These are phyloP conservation scores for Penaeus indicus DNA, from an alignment of 1,140 invertebrate genomes.

Conservation along the genomic window DNA sequence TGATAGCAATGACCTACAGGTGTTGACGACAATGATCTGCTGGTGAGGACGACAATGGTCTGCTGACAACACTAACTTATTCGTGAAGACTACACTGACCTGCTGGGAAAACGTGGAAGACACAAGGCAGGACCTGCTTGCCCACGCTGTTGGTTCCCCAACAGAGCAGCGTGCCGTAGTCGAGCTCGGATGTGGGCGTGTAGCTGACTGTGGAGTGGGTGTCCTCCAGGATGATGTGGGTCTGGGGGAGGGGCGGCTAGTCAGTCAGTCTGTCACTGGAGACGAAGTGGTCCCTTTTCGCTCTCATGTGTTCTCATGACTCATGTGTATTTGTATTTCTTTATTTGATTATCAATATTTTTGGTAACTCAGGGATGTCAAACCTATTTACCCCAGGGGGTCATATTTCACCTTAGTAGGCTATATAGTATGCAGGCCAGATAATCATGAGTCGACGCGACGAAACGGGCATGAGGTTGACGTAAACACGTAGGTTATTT, in stretches of 20 bases:
- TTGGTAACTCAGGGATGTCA: no score
- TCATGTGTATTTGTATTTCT: neutral
- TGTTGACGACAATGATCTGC: no score
- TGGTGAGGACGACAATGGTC: no score
- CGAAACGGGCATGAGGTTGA: no score
- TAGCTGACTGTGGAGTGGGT: conserved; percentile 83
- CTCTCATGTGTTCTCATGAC: neutral
- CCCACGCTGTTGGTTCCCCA: conserved; percentile 88
- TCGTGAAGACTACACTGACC: conserved; percentile 75
- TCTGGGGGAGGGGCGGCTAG: conserved; percentile 73
- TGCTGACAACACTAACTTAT: no score
- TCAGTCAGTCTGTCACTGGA: neutral
- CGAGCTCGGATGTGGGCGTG: conserved; percentile 85
- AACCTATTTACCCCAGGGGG: no score
- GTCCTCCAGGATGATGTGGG: conserved; percentile 78
- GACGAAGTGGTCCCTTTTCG: neutral
- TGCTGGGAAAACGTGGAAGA: conserved; percentile 84
- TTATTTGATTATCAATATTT: no score
- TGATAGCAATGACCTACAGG: no score
- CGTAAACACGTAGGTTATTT: no score
- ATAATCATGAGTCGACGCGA: no score
- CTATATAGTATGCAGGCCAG: no score
- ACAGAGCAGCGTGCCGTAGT: conserved; percentile 86
- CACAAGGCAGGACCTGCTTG: conserved; percentile 83
- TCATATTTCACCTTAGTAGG: no score